Evolutionary conservation across 1,140 invertebrate genomes (phyloP).

Genomic region (Trissolcus basalis): DNA sequence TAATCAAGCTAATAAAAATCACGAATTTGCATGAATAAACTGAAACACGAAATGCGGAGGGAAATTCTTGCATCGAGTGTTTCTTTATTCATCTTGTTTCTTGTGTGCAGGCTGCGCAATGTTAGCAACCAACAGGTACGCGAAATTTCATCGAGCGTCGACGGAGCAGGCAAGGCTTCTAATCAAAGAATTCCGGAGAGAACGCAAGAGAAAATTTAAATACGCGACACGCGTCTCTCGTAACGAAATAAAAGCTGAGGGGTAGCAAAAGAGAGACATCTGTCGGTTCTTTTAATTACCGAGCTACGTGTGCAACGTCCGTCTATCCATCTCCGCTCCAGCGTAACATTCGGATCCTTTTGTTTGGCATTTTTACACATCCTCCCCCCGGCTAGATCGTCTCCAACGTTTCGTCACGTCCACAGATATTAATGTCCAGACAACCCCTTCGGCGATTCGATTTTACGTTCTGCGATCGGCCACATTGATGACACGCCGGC

Average conservation of each 20-base stretch:
- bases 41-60: constrained; percentile 21
- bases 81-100: constrained; percentile 51
- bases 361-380: constrained; percentile 66
- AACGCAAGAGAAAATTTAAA: constrained; percentile 71
- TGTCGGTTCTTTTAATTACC: constrained; percentile 76
- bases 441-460: constrained; percentile 59
- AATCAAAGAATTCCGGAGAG: constrained; percentile 73
- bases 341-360: constrained; percentile 61
- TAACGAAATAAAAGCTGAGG: constrained; percentile 74
- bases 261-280: constrained; percentile 68
- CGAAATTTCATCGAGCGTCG: constrained; percentile 55
- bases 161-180: constrained; percentile 63
- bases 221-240: constrained; percentile 66
- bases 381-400: constrained; percentile 59
- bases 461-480: constrained; percentile 52
- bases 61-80: constrained; percentile 40
- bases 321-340: constrained; percentile 51
- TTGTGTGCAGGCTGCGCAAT: constrained; percentile 35
- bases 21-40: constrained; percentile 29
- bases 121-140: constrained; percentile 58
- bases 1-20: constrained; percentile 10
- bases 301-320: constrained; percentile 69
- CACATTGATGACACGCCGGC: constrained; percentile 47
- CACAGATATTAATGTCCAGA: constrained; percentile 58
- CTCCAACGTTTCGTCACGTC: constrained; percentile 63